Conservation (phyloP, 1,140 invertebrate species). For the Micrasema minimum region DNA sequence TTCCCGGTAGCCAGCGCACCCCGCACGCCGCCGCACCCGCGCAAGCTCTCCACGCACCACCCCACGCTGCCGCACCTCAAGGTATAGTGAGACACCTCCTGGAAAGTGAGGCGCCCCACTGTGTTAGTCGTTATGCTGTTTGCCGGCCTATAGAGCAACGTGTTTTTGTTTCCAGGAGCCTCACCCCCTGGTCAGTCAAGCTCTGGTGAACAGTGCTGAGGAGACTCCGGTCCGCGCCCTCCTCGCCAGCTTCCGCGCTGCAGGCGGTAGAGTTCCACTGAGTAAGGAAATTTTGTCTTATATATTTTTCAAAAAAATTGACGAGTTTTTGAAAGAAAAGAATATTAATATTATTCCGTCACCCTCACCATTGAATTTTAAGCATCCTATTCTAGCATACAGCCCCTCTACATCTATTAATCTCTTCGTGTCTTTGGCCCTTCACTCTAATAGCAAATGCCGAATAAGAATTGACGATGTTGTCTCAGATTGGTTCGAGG, state of each 20-base stretch:
- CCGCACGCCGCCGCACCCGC: conserved; percentile 22
- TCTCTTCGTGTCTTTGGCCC: too few relatives aligned
- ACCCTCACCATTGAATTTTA: too few relatives aligned
- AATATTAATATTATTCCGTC: too few relatives aligned
- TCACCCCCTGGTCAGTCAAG: conserved; percentile 79
- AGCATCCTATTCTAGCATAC: too few relatives aligned
- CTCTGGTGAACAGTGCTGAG: conserved; percentile 73
- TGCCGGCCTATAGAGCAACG: too few relatives aligned
- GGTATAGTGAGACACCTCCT: too few relatives aligned
- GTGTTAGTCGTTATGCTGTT: too few relatives aligned
- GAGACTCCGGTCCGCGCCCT: conserved; percentile 76
- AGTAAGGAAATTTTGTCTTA: conserved; percentile 11
- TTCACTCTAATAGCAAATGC: too few relatives aligned
- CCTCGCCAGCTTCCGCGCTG: conserved; percentile 87
- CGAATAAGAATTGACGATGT: too few relatives aligned
- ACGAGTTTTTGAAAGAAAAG: too few relatives aligned
- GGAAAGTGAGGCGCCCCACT: background rate
- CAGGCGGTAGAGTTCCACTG: conserved; percentile 69
- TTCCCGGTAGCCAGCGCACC: conserved; percentile 61
- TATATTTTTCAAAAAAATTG: background rate
- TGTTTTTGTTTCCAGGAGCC: conserved; percentile 59
- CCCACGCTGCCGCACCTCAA: conserved; percentile 17
- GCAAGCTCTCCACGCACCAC: conserved; percentile 6
- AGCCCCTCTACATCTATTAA: too few relatives aligned
- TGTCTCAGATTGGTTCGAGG: too few relatives aligned